These are phyloP conservation scores for Melanogrammus aeglefinus DNA, from an alignment of 2,797 vertebrate genomes.

Conservation along the genomic window DNA sequence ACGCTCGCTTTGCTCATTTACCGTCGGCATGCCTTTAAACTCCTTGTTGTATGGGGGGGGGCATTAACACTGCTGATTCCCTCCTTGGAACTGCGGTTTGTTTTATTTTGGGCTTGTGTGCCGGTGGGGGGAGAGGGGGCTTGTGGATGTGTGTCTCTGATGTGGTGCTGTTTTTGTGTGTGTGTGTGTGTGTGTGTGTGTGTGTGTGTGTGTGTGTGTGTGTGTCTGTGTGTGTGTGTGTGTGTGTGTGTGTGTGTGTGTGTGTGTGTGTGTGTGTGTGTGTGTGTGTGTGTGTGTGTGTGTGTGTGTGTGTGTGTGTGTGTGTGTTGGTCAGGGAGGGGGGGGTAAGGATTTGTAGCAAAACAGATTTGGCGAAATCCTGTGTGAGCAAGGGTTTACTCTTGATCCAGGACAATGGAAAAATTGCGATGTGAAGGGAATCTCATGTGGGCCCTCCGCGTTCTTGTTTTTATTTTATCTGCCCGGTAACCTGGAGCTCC, in stretches of 20 bases:
- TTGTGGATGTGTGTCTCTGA: conserved; percentile 41
- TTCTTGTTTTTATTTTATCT: conserved; percentile 10
- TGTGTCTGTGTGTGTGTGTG: no score
- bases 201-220: no score
- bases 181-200: not conserved
- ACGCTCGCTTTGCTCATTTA: conserved; percentile 50
- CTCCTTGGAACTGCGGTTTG: not conserved
- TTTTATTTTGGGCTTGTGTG: conserved; percentile 1
- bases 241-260: no score
- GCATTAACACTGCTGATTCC: not conserved
- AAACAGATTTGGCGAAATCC: conserved; percentile 42
- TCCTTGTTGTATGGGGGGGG: conserved; percentile 28
- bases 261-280: no score
- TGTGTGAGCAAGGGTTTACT: conserved; percentile 42
- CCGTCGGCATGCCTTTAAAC: conserved; percentile 27
- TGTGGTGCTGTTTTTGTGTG: conserved; percentile 11
- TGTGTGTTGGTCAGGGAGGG: conserved; percentile 20
- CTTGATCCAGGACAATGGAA: conserved; percentile 54
- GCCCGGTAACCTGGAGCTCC: conserved; percentile 34
- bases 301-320: no score
- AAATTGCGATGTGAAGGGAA: conserved; percentile 52
- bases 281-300: no score
- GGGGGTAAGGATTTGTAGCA: conserved; percentile 48
- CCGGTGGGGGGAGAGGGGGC: conserved; percentile 23
- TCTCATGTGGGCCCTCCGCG: conserved; percentile 27